phyloP scores from a whole-genome alignment of 2,888 invertebrate genomes.

The Tigriopus californicus region DNA sequence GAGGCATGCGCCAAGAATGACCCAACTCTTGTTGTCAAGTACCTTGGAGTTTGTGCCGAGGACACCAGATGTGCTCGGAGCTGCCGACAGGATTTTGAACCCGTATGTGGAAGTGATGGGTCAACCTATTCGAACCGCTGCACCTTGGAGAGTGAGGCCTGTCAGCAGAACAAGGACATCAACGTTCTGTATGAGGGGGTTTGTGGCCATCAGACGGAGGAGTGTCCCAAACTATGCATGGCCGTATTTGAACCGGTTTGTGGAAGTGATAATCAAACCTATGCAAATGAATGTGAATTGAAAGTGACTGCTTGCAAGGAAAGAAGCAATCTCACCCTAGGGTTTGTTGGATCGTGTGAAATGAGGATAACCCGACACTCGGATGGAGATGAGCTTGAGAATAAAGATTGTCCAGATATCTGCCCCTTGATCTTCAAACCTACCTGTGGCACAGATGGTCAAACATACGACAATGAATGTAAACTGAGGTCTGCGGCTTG shows the following conservation, averaged over 20 bases:
- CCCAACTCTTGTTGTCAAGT: too few species aligned
- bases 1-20: too few species aligned
- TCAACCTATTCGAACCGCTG: not conserved
- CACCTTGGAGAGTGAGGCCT: not conserved
- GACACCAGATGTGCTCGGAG: too few species aligned
- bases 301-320: not conserved
- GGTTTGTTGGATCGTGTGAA: not conserved
- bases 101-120: not conserved
- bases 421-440: not conserved
- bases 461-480: not conserved
- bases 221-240: not conserved
- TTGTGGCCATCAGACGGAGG: not conserved
- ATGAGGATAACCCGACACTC: too few species aligned
- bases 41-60: too few species aligned
- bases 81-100: conserved; percentile 33
- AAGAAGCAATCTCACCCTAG: not conserved
- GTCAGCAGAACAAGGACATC: not conserved
- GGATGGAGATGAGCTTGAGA: too few species aligned
- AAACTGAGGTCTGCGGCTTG: not conserved
- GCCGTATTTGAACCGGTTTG: conserved; percentile 56
- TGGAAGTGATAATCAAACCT: conserved; percentile 38
- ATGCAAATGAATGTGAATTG: conserved; percentile 10
- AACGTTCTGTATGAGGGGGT: not conserved
- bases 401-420: not conserved
- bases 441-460: not conserved